Conservation (phyloP, 2,888 invertebrate species). For the Dascillus cervinus region DNA sequence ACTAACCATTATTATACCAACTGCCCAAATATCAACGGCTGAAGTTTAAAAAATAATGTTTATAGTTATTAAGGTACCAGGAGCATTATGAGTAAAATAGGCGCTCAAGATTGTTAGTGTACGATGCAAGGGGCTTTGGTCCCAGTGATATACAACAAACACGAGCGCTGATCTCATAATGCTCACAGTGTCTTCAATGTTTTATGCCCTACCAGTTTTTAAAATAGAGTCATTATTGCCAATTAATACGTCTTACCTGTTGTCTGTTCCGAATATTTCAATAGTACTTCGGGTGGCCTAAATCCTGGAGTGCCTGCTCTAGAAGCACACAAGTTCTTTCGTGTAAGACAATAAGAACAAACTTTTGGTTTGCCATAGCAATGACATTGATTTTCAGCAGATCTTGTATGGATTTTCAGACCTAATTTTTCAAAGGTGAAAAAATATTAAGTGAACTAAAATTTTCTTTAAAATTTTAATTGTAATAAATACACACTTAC, state of each 20-base stretch:
- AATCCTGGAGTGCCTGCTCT: conserved; percentile 87
- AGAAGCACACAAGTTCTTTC: conserved; percentile 61
- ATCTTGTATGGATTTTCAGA: no score
- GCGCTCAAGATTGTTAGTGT: no score
- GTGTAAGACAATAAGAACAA: conserved; percentile 59
- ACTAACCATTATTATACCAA: conserved; percentile 74
- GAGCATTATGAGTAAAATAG: no score
- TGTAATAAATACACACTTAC: no score
- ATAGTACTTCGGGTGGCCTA: conserved; percentile 77
- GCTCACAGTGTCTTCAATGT: no score
- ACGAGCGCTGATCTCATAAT: no score
- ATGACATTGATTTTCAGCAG: conserved; percentile 45
- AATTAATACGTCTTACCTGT: conserved; percentile 56
- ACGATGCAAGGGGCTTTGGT: no score
- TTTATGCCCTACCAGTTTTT: no score
- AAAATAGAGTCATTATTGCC: no score
- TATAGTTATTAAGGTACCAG: background rate
- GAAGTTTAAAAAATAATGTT: conserved; percentile 17
- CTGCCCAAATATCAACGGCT: conserved; percentile 86
- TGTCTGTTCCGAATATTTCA: conserved; percentile 72
- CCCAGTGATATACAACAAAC: no score
- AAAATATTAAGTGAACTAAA: conserved; percentile 8
- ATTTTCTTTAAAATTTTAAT: no score
- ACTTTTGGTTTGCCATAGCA: conserved; percentile 61
- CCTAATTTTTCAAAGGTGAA: background rate